phyloP scores from a whole-genome alignment of 1,140 invertebrate genomes.

The Nebria ingens region DNA sequence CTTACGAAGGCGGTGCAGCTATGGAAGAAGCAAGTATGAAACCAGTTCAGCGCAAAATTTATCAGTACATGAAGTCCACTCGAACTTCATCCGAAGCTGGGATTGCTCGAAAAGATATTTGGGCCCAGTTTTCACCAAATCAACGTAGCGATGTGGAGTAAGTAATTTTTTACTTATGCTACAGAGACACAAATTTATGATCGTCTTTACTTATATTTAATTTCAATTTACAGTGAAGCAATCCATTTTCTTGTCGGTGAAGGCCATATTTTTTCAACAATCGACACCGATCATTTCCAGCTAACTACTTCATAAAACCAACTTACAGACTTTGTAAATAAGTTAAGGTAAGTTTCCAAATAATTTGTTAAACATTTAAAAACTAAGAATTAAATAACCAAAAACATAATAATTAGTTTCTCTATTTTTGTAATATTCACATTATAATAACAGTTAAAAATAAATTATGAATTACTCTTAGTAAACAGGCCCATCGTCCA shows the following conservation, averaged over 20 bases:
- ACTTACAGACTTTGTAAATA: background rate
- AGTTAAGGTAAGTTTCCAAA: background rate
- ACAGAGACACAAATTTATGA: background rate
- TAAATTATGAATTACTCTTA: constrained; percentile 26
- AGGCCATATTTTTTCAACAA: constrained; percentile 2
- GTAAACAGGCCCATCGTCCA: constrained; percentile 66
- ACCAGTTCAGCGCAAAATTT: background rate
- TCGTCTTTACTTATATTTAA: background rate
- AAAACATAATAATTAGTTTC: constrained; percentile 12
- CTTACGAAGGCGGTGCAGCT: background rate
- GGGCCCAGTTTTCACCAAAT: background rate
- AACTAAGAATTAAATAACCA: background rate
- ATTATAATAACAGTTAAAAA: background rate
- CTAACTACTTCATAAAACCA: background rate
- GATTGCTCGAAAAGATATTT: background rate
- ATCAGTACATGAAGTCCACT: background rate
- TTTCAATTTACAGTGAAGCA: background rate
- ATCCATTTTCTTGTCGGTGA: background rate
- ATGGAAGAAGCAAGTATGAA: background rate
- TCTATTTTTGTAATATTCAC: constrained; percentile 12
- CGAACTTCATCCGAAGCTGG: background rate
- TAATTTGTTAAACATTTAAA: background rate
- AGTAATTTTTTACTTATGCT: background rate
- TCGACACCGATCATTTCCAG: background rate
- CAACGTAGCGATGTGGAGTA: background rate